phyloP scores from a whole-genome alignment of 1,140 invertebrate species.

The Stratiolaelaps scimitus region DNA sequence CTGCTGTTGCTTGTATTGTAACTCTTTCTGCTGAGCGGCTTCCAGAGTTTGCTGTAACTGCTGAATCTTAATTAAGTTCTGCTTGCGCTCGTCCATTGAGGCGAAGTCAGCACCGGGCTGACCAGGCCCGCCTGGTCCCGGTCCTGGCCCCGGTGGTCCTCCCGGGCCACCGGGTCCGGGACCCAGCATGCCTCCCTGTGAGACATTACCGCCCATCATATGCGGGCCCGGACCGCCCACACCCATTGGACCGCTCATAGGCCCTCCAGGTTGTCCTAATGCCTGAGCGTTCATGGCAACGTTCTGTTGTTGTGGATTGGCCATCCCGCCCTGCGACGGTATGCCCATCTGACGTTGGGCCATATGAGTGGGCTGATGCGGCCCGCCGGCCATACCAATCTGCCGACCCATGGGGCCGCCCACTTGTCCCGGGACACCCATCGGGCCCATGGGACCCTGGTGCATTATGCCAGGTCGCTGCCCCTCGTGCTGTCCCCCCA shows the following conservation, averaged over 20 bases:
- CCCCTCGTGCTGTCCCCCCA: too few species aligned
- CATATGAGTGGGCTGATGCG: conserved; percentile 8
- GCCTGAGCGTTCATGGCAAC: too few species aligned
- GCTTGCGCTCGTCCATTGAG: conserved; percentile 49
- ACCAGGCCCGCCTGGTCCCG: conserved; percentile 20
- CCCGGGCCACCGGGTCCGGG: not conserved
- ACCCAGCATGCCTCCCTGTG: not conserved
- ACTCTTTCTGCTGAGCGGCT: conserved; percentile 60
- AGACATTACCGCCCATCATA: too few species aligned
- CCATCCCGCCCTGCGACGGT: conserved; percentile 3
- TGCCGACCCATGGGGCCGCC: not conserved
- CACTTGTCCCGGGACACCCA: not conserved
- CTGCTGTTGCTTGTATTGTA: conserved; percentile 50
- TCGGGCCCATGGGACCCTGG: too few species aligned
- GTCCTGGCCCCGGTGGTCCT: not conserved
- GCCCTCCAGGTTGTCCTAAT: too few species aligned
- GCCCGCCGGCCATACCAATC: conserved; percentile 30
- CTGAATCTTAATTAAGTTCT: conserved; percentile 52
- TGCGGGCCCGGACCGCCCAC: conserved; percentile 33
- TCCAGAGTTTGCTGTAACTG: conserved; percentile 58
- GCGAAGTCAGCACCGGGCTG: conserved; percentile 23
- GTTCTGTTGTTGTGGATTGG: too few species aligned
- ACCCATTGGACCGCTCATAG: conserved; percentile 32
- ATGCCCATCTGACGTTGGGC: conserved; percentile 29
- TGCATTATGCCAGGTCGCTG: too few species aligned